phyloP scores from a whole-genome alignment of 2,113 vertebrate genomes.

The Clarias magur region DNA sequence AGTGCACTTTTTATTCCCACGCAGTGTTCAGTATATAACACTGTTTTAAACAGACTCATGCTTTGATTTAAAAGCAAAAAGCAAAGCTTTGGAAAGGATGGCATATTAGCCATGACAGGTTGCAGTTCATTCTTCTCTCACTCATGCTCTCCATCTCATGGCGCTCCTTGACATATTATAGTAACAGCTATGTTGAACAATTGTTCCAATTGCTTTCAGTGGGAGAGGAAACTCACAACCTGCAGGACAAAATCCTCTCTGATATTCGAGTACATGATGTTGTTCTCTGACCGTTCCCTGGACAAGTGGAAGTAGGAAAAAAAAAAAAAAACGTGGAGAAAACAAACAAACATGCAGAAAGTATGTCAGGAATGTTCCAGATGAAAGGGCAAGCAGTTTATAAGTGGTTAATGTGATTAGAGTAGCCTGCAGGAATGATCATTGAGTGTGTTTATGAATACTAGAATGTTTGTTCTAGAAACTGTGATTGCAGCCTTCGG shows the following conservation, averaged over 20 bases:
- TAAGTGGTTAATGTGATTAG: constrained; percentile 36
- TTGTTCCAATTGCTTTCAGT: background rate
- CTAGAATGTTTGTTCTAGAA: constrained; percentile 10
- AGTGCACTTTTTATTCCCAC: constrained; percentile 4
- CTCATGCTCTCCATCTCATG: background rate
- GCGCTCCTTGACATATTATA: background rate
- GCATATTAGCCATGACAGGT: constrained; percentile 11
- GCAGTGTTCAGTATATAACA: background rate
- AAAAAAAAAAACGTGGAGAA: background rate
- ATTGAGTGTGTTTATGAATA: background rate
- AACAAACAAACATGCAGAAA: background rate
- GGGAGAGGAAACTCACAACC: background rate
- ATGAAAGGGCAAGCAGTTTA: constrained; percentile 2
- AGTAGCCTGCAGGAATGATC: constrained; percentile 11
- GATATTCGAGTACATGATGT: background rate
- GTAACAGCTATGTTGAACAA: background rate
- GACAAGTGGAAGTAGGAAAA: constrained; percentile 18
- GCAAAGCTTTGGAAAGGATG: constrained; percentile 2
- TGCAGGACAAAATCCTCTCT: background rate
- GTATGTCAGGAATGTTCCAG: constrained; percentile 23
- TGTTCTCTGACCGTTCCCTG: background rate
- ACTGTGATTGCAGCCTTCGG: background rate
- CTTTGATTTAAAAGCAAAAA: background rate
- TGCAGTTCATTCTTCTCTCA: background rate
- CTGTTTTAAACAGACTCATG: constrained; percentile 17